Percentiles rank a stretch among this genome's conserved stretches.
Evolutionary conservation across 2,113 vertebrate genomes (phyloP).

Genomic region (Herpailurus yagouaroundi): DNA sequence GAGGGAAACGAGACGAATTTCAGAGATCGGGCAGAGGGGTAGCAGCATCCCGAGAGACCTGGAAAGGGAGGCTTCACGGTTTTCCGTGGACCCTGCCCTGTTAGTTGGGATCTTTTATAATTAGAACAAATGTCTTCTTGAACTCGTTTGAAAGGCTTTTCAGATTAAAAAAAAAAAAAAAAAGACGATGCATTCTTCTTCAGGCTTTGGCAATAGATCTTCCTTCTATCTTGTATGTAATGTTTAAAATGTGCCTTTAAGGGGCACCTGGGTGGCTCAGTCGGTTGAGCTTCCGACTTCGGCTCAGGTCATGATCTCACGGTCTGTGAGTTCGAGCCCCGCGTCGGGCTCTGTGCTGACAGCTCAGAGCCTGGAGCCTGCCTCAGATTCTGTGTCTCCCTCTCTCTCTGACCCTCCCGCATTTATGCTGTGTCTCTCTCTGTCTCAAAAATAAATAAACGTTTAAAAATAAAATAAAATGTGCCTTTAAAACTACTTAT

Average conservation of each 20-base stretch:
- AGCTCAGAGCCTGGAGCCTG: too few species aligned
- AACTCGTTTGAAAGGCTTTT: background rate
- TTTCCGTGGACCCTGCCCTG: background rate
- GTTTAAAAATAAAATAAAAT: too few species aligned
- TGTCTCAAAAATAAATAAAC: too few species aligned
- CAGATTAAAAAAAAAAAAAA: background rate
- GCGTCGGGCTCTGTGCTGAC: rapidly evolving
- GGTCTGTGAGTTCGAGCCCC: too few species aligned
- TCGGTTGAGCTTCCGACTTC: too few species aligned
- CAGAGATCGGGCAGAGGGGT: background rate
- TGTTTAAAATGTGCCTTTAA: background rate
- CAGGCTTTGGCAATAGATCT: background rate
- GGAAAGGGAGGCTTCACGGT: background rate
- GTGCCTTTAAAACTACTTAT: too few species aligned
- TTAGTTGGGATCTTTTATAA: background rate
- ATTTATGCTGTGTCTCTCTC: too few species aligned
- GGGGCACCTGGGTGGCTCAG: too few species aligned
- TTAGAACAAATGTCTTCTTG: background rate
- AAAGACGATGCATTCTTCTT: background rate
- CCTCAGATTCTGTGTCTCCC: too few species aligned
- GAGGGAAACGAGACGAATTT: background rate
- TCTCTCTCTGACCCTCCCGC: too few species aligned
- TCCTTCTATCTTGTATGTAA: background rate
- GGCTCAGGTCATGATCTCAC: too few species aligned
- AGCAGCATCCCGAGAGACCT: background rate